Base-by-base conservation (phyloP, 2,888 invertebrate genomes). In the Dolichopus griseipennis region DNA sequence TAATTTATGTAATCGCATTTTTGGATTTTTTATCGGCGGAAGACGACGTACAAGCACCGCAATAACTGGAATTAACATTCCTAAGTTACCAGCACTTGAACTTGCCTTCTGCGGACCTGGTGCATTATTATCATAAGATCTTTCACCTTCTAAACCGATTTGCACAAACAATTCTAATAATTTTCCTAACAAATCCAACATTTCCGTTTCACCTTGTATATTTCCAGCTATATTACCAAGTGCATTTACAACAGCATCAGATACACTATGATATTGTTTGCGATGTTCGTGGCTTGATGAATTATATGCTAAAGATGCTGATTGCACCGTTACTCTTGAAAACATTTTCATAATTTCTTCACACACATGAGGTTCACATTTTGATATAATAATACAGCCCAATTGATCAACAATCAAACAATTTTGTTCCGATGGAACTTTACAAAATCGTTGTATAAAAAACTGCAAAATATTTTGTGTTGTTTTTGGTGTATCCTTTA, bases 311-410 rank as follows among this genome's bases (percentile, higher is more conserved):
- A 91, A 86, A 71, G 90, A 92, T 71, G 95, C 92, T 9, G 94
- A 92, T 76, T 96, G 95, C 15, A 97, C 91, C 0, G 95, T 95
- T 75, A 97, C 95, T 79, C 93, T 92, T 0, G 92, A 93, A 82
- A 98, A 98, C 93, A 98, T 95, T 76, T 93, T 89, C 97, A 99
- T 96, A 71, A 99, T 95, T 79, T 95, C 95, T 75, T 95, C 95
- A 78, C 96, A 94, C 22, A 90, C 88, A 43, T 88, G 85, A 0
- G 90, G 87, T 75, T 92, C 93, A 73, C 93, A 93, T 76, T 92
- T 92, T 0, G 97, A 95, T 68, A 99, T 93, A 69, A 98, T 92
- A 91, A 99, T 98, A 78, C 96, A 96, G 18, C 98, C 98, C 65
- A 99, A 84, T 81, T 98, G 98, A 81, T 97, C 95, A 8, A 99